Evolutionary conservation across 2,113 vertebrate genomes (phyloP).

Genomic region (Periophthalmodon schlosseri): DNA sequence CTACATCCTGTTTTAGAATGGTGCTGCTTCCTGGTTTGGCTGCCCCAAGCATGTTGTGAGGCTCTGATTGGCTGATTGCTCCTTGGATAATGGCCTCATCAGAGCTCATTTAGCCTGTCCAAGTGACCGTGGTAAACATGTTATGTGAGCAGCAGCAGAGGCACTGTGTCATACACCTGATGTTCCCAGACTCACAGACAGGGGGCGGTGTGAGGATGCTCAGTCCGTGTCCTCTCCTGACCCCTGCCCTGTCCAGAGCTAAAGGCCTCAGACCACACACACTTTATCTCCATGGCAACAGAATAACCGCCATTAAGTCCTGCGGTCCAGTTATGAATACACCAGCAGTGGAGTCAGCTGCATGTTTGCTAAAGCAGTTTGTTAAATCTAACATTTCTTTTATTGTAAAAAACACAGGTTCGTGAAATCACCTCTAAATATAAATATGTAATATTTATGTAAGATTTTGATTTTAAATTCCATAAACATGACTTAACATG

Average conservation of each 20-base stretch:
- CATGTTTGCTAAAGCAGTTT: not conserved
- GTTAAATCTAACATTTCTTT: too few species aligned
- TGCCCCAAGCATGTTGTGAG: not conserved
- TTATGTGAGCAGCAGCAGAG: not conserved
- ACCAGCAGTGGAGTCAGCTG: not conserved
- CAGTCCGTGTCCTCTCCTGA: not conserved
- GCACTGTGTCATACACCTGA: not conserved
- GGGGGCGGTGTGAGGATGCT: not conserved
- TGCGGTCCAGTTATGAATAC: not conserved
- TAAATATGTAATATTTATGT: too few species aligned
- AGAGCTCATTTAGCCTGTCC: conserved; percentile 39
- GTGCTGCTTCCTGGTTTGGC: not conserved
- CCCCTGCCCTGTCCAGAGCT: not conserved
- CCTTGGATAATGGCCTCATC: conserved; percentile 55
- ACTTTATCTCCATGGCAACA: not conserved
- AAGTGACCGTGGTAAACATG: conserved; percentile 41
- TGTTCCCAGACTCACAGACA: not conserved
- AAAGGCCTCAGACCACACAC: not conserved
- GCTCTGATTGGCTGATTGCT: conserved; percentile 56
- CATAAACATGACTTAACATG: too few species aligned
- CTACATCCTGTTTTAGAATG: not conserved
- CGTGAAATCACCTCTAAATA: too few species aligned
- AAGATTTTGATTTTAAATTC: too few species aligned
- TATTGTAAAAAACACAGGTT: not conserved
- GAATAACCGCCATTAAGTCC: not conserved